phyloP scores from a whole-genome alignment of 2,888 invertebrate genomes.

The Ypsolopha sequella region DNA sequence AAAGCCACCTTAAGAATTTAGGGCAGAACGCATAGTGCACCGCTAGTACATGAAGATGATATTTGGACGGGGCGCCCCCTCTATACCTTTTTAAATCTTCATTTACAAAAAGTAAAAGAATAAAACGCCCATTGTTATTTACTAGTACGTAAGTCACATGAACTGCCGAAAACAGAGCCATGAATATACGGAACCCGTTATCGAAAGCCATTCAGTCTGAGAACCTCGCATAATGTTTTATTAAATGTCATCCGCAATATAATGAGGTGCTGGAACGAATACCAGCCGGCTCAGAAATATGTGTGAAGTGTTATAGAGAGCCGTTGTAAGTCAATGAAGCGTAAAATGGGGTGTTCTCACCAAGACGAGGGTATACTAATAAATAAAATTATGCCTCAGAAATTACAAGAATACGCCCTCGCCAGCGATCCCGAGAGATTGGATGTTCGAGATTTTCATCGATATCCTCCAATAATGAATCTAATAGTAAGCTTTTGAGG shows the following conservation, averaged over 20 bases:
- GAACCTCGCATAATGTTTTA: constrained; percentile 58
- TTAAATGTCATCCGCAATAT: constrained; percentile 69
- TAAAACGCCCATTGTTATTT: too few species aligned
- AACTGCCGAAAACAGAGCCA: not conserved
- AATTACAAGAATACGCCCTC: constrained; percentile 67
- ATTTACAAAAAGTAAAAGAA: too few species aligned
- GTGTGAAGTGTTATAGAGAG: constrained; percentile 69
- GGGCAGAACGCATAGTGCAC: too few species aligned
- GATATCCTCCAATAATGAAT: constrained; percentile 61
- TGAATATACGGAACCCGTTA: constrained; percentile 15
- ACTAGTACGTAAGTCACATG: not conserved
- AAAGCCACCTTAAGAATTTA: too few species aligned
- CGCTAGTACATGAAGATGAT: too few species aligned
- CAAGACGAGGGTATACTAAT: constrained; percentile 58
- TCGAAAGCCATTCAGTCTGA: constrained; percentile 48
- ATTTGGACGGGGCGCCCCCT: too few species aligned
- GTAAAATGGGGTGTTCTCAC: constrained; percentile 66
- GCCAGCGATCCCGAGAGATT: constrained; percentile 58
- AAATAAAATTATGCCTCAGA: constrained; percentile 70
- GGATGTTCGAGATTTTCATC: constrained; percentile 61
- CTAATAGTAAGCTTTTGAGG: constrained; percentile 52
- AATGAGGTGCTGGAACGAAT: constrained; percentile 59
- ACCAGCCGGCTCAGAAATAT: constrained; percentile 65
- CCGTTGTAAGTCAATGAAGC: constrained; percentile 71
- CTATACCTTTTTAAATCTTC: too few species aligned